Conservation (phyloP, 1,140 invertebrate genomes). For the Drosophila triauraria region DNA sequence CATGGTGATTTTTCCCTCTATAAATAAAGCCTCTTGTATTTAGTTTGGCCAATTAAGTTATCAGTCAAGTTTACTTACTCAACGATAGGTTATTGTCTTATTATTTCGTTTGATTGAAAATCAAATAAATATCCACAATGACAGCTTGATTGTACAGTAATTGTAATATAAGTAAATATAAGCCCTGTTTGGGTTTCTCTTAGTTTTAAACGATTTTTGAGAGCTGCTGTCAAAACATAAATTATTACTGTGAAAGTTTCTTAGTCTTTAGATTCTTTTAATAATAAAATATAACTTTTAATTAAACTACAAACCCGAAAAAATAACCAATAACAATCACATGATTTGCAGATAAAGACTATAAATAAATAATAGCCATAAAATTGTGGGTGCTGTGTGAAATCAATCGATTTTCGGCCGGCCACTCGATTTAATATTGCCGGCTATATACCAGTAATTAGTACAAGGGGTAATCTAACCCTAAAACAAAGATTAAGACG, state of each 20-base stretch:
- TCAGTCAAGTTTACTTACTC: slow-evolving; percentile 1
- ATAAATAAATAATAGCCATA: slow-evolving; percentile 10
- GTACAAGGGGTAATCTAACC: slow-evolving; percentile 1
- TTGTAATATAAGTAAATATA: background rate
- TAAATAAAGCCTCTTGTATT: background rate
- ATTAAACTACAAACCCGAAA: too few relatives aligned
- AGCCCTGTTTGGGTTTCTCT: background rate
- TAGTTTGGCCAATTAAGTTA: slow-evolving; percentile 7
- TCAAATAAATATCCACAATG: slow-evolving; percentile 1
- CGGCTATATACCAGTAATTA: slow-evolving; percentile 11
- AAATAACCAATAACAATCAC: background rate
- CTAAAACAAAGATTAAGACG: background rate
- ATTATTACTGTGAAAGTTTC: background rate
- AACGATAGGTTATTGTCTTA: background rate
- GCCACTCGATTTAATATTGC: slow-evolving; percentile 15
- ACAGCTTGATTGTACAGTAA: background rate
- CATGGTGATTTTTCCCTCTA: background rate
- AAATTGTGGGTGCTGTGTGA: slow-evolving; percentile 8
- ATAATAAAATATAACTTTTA: background rate
- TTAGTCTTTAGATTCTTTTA: background rate
- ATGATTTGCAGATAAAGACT: slow-evolving; percentile 5
- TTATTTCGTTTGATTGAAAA: slow-evolving; percentile 1
- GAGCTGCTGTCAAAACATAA: background rate
- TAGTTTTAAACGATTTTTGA: too few relatives aligned
- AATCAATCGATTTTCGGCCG: slow-evolving; percentile 13